Conservation (phyloP, 2,797 vertebrate genomes). For the Acanthopagrus latus region DNA sequence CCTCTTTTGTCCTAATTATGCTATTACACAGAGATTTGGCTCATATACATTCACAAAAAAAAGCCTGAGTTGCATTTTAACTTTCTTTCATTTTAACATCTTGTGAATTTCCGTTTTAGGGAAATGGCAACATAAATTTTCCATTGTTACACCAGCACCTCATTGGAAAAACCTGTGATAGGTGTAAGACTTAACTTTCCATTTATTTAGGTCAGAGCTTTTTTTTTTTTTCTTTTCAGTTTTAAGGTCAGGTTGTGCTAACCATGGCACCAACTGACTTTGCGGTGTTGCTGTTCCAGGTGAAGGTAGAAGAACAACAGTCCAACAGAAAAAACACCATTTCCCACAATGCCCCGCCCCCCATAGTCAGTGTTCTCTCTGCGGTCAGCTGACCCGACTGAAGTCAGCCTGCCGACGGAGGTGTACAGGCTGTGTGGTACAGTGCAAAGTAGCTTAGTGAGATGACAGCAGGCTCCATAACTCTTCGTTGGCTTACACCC, state of each 20-base stretch:
- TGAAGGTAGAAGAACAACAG: rapidly evolving
- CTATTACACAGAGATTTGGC: no score
- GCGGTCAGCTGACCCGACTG: conserved; percentile 33
- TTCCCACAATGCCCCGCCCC: conserved; percentile 43
- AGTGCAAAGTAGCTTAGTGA: conserved; percentile 22
- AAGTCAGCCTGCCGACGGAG: neutral
- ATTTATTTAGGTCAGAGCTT: neutral
- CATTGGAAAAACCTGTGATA: neutral
- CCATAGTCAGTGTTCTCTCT: neutral
- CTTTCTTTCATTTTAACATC: no score
- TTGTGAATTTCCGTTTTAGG: neutral
- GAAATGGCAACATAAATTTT: neutral
- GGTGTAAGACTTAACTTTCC: neutral
- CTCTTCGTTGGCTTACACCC: rapidly evolving
- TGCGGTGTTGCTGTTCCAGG: neutral
- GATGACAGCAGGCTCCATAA: neutral
- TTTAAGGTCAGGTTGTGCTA: neutral
- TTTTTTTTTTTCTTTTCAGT: no score
- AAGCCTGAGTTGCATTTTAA: no score
- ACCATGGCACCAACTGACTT: neutral
- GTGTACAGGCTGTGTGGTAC: neutral
- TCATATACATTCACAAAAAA: no score
- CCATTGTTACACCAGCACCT: no score
- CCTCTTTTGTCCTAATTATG: no score
- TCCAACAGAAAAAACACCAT: neutral